Conservation (phyloP, 2,797 vertebrate species). For the Lagodon rhomboides region DNA sequence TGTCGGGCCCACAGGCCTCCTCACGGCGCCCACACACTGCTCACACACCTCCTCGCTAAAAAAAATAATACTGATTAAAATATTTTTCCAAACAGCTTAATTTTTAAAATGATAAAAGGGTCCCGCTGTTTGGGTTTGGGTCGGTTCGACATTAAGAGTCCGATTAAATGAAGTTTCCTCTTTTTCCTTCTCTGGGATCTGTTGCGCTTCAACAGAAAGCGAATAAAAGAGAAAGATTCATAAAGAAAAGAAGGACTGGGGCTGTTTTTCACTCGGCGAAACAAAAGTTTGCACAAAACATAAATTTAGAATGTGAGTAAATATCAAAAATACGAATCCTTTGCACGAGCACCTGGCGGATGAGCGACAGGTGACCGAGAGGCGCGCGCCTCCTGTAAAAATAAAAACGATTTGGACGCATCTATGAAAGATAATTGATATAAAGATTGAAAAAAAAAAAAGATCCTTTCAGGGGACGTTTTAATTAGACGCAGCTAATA, state of each 20-base stretch:
- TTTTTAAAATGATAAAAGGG: conserved; percentile 40
- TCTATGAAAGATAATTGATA: conserved; percentile 18
- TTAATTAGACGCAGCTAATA: conserved; percentile 39
- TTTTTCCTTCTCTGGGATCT: conserved; percentile 34
- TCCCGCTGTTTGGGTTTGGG: background rate
- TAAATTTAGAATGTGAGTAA: background rate
- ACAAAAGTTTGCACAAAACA: background rate
- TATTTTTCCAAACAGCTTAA: conserved; percentile 21
- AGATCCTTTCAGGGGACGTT: conserved; percentile 12
- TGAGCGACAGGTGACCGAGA: background rate
- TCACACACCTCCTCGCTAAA: conserved; percentile 6
- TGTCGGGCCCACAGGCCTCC: conserved; percentile 48
- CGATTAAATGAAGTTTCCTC: conserved; percentile 8
- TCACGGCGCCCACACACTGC: background rate
- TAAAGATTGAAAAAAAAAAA: background rate
- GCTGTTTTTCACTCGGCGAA: background rate
- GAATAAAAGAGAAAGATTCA: background rate
- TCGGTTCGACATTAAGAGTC: conserved; percentile 10
- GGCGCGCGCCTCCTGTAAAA: background rate
- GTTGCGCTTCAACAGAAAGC: conserved; percentile 8
- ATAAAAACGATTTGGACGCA: conserved; percentile 6
- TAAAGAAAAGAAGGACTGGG: background rate
- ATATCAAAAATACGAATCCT: background rate
- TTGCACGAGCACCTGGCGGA: background rate
- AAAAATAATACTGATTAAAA: conserved; percentile 14